A percentile compares a stretch with the other conserved stretches of the same genome.
Conservation (phyloP, 2,113 vertebrate species). For the Egretta garzetta region DNA sequence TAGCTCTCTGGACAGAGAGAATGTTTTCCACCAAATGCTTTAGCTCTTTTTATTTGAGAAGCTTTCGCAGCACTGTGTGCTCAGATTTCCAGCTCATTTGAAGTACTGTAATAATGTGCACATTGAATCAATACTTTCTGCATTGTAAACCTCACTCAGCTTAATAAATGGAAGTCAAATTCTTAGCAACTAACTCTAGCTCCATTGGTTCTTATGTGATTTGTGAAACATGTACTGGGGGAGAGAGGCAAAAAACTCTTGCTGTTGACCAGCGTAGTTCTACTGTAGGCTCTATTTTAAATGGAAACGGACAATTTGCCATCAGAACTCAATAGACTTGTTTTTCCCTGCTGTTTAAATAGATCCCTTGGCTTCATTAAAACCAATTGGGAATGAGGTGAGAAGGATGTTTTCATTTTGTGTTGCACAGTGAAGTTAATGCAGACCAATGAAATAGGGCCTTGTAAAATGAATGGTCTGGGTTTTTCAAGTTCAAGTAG, state of each 20-base stretch:
- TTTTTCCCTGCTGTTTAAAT: neutral
- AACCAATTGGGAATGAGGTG: neutral
- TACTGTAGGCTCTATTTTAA: neutral
- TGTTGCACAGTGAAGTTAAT: neutral
- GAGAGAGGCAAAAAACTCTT: neutral
- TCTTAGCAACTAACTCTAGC: neutral
- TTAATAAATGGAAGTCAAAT: neutral
- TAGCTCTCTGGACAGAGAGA: neutral
- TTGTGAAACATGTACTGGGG: neutral
- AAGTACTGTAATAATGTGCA: neutral
- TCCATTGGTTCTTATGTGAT: neutral
- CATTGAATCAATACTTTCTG: neutral
- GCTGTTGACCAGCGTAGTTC: neutral
- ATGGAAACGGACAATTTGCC: neutral
- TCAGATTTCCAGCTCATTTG: neutral
- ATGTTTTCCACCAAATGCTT: neutral
- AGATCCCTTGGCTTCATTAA: neutral
- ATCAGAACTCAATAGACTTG: neutral
- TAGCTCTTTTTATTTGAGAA: neutral
- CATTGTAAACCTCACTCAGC: neutral
- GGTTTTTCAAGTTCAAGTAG: neutral
- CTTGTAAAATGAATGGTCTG: neutral
- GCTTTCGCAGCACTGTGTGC: neutral
- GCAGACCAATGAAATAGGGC: neutral
- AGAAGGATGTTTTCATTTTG: neutral